phyloP scores from a whole-genome alignment of 2,797 vertebrate genomes.

The Rhyacichthys aspro region DNA sequence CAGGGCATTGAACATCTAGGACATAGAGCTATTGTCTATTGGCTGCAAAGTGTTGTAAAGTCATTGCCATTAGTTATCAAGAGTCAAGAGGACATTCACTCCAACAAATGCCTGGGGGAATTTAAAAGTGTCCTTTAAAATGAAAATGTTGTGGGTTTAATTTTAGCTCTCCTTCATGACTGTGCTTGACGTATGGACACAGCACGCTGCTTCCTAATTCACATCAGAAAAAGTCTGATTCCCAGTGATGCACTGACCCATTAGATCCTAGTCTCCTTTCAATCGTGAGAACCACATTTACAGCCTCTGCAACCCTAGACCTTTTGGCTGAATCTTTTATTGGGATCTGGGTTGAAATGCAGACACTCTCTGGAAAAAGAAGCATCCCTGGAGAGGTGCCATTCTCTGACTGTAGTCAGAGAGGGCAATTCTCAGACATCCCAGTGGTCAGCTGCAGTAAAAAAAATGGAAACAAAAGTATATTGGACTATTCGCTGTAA shows the following conservation, averaged over 20 bases:
- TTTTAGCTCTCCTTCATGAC: slow-evolving; percentile 34
- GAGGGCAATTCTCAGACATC: slow-evolving; percentile 62
- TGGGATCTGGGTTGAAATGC: slow-evolving; percentile 57
- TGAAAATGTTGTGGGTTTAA: slow-evolving; percentile 6
- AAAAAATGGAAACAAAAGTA: slow-evolving; percentile 47
- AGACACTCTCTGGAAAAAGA: slow-evolving; percentile 26
- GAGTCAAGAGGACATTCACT: not conserved
- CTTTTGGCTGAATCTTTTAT: slow-evolving; percentile 70
- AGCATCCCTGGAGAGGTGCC: slow-evolving; percentile 62
- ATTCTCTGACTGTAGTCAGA: slow-evolving; percentile 50
- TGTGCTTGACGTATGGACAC: slow-evolving; percentile 37
- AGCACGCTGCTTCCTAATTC: slow-evolving; percentile 48
- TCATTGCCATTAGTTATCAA: not conserved
- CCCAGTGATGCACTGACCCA: slow-evolving; percentile 62
- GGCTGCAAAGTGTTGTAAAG: not conserved
- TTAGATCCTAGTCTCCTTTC: slow-evolving; percentile 25
- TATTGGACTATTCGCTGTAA: slow-evolving; percentile 25
- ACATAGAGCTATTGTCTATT: not conserved
- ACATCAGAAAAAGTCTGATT: slow-evolving; percentile 56
- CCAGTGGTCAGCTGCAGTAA: slow-evolving; percentile 46
- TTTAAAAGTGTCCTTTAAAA: not conserved
- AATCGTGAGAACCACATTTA: slow-evolving; percentile 73
- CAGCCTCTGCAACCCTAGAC: slow-evolving; percentile 57
- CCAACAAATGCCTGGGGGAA: too few relatives aligned
- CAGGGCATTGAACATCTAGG: slow-evolving; percentile 15